Percentiles rank a stretch among this genome's conserved stretches.
Conservation (phyloP, 2,888 invertebrate genomes). For the Pollenia amentaria region DNA sequence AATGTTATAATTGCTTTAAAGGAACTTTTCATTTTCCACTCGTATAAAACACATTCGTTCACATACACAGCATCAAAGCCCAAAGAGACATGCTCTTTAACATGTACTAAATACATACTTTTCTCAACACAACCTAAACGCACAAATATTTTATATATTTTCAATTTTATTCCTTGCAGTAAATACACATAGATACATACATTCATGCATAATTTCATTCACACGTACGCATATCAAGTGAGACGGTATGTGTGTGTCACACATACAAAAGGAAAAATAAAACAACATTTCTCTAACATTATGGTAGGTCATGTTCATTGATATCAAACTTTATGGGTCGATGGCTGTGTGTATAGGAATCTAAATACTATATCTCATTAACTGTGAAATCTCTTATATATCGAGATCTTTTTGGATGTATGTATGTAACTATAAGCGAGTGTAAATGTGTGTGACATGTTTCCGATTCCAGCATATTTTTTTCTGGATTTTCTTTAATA, state of each 20-base stretch:
- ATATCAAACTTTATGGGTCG: conserved; percentile 49
- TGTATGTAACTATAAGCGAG: neutral
- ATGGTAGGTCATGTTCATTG: conserved; percentile 73
- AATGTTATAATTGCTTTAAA: neutral
- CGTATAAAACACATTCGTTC: neutral
- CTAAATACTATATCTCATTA: neutral
- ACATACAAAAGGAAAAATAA: conserved; percentile 41
- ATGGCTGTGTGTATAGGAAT: neutral
- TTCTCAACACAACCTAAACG: neutral
- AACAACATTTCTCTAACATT: conserved; percentile 54
- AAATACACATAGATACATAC: neutral
- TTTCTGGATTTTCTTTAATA: conserved; percentile 35
- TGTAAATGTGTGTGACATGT: neutral
- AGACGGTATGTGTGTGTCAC: conserved; percentile 4
- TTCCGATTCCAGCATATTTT: conserved; percentile 9
- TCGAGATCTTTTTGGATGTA: neutral
- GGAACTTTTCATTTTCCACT: neutral
- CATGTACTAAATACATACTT: conserved; percentile 23
- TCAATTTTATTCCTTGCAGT: conserved; percentile 53
- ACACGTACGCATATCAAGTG: neutral
- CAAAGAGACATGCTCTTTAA: conserved; percentile 29
- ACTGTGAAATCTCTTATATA: conserved; percentile 2
- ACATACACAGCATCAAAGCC: neutral
- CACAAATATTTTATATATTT: conserved; percentile 7
- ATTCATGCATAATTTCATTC: conserved; percentile 55